A percentile compares a stretch with the other conserved stretches of the same genome.
Conservation (phyloP, 2,888 invertebrate genomes). For the Emmelina monodactyla region DNA sequence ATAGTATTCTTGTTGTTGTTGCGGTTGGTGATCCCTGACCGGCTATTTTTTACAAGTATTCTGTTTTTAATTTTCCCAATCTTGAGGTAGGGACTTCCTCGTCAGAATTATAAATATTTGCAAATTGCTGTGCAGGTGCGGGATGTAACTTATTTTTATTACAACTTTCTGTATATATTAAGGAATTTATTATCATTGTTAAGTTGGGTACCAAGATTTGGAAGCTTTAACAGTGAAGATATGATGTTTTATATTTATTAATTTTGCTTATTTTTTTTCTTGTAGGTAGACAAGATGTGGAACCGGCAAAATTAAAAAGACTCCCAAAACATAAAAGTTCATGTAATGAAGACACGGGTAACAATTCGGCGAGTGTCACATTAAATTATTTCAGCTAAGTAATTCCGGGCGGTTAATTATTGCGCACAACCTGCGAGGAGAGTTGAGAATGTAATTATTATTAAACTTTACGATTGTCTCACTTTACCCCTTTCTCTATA, state of each 20-base stretch:
- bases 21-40: slow-evolving; percentile 64
- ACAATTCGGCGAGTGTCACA: slow-evolving; percentile 53
- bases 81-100: neutral
- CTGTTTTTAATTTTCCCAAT: neutral
- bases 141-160: slow-evolving; percentile 56
- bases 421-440: slow-evolving; percentile 61
- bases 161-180: no score
- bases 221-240: no score
- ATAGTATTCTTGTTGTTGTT: slow-evolving; percentile 60
- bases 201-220: no score
- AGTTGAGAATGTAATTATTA: slow-evolving; percentile 67
- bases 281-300: no score
- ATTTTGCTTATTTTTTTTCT: no score
- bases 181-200: no score
- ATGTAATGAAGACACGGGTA: slow-evolving; percentile 11
- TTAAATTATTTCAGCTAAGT: slow-evolving; percentile 66
- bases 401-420: slow-evolving; percentile 66
- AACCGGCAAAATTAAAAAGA: no score
- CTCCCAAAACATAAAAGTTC: no score
- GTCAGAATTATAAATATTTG: neutral
- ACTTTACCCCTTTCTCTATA: slow-evolving; percentile 57
- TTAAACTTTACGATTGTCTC: slow-evolving; percentile 68
- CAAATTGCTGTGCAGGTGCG: slow-evolving; percentile 46
- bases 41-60: slow-evolving; percentile 64
- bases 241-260: no score